Percentiles rank a stretch among this genome's conserved stretches.
Conservation (phyloP, 23 tunicate genomes). For the Corella eumyota region DNA sequence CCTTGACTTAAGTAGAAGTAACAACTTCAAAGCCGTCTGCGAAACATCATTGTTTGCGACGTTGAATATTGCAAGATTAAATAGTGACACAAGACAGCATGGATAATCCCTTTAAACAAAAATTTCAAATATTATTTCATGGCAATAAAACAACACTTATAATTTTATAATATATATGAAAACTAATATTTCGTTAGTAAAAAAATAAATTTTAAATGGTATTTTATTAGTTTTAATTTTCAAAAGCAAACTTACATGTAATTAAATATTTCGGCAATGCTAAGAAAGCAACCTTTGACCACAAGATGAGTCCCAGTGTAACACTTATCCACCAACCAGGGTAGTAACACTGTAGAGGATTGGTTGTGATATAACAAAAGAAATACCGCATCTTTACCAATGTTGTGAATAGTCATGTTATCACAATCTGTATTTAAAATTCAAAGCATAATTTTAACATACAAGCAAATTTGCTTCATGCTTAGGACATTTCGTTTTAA, state of each 20-base stretch:
- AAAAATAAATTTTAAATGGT: too few relatives aligned
- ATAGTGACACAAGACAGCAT: slow-evolving; percentile 10
- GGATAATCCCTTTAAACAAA: not conserved
- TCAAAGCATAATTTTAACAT: too few relatives aligned
- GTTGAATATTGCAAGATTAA: slow-evolving; percentile 51
- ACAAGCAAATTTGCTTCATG: too few relatives aligned
- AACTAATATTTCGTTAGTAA: too few relatives aligned
- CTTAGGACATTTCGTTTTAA: too few relatives aligned
- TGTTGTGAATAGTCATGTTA: slow-evolving; percentile 20
- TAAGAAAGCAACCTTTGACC: slow-evolving; percentile 48
- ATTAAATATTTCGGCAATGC: slow-evolving; percentile 34
- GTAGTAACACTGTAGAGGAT: slow-evolving; percentile 6
- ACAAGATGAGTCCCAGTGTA: slow-evolving; percentile 54
- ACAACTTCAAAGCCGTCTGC: slow-evolving; percentile 47
- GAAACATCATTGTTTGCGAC: slow-evolving; percentile 30
- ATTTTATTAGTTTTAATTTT: too few relatives aligned
- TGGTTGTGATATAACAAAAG: slow-evolving; percentile 50
- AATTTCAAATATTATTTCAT: not conserved
- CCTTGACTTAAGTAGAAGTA: slow-evolving; percentile 39
- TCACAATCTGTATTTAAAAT: slow-evolving; percentile 38
- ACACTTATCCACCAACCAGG: slow-evolving; percentile 78
- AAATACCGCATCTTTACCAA: slow-evolving; percentile 54
- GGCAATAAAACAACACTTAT: too few relatives aligned
- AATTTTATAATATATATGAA: too few relatives aligned
- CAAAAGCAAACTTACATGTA: slow-evolving; percentile 36